Percentiles rank a stretch among this genome's conserved stretches.
These are phyloP conservation scores for Sebastes nivosus DNA, from an alignment of 2,797 vertebrate genomes.

Conservation along the genomic window DNA sequence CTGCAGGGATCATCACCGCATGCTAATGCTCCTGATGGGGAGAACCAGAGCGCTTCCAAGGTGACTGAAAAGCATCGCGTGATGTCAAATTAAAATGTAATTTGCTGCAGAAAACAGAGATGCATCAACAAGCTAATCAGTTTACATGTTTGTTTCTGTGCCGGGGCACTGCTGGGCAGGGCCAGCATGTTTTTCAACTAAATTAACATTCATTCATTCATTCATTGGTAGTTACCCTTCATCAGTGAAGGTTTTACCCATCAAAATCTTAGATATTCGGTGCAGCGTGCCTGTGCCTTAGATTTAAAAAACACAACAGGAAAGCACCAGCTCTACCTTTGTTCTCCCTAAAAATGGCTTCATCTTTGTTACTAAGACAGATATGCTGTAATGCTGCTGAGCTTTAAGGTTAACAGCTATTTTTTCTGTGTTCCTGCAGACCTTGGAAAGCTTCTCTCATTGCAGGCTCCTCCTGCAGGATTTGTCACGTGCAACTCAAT, in stretches of 20 bases:
- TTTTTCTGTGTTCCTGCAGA: background rate
- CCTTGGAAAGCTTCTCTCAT: background rate
- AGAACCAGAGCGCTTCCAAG: conserved; percentile 27
- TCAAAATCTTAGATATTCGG: conserved; percentile 3
- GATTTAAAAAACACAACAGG: background rate
- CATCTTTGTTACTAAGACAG: conserved; percentile 5
- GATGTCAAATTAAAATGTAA: conserved; percentile 56
- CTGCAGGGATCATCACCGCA: conserved; percentile 46
- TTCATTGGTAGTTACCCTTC: conserved; percentile 9
- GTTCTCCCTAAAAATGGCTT: conserved; percentile 23
- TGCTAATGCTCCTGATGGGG: conserved; percentile 43
- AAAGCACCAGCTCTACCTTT: background rate
- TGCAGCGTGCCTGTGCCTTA: background rate
- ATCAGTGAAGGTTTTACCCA: conserved; percentile 25
- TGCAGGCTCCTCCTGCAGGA: conserved; percentile 18
- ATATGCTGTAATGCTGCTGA: background rate
- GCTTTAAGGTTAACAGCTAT: conserved; percentile 15
- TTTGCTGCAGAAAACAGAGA: conserved; percentile 38
- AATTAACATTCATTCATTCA: conserved; percentile 2
- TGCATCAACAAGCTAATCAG: conserved; percentile 28
- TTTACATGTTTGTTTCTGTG: background rate
- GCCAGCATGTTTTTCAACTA: background rate
- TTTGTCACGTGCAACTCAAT: conserved; percentile 25
- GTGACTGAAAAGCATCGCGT: conserved; percentile 46
- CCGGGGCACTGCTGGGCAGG: background rate